Evolutionary conservation across 64 coral and sea anemone genomes (phyloP).

Genomic region (Porites australiensis): DNA sequence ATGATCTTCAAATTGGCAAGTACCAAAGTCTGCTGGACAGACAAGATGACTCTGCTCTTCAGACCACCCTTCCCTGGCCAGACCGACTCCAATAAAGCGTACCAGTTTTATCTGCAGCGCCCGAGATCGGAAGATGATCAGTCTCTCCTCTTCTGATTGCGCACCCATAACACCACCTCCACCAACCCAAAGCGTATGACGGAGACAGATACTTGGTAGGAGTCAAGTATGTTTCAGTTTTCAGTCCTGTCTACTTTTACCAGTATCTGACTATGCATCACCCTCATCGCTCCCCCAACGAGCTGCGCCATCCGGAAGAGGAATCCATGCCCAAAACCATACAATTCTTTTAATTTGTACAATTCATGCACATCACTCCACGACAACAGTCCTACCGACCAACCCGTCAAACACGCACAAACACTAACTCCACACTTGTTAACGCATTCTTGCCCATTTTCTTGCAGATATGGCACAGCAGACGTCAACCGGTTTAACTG

Average conservation of each 20-base stretch:
- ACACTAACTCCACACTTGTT: too few species aligned
- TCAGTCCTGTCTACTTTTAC: constrained; percentile 49
- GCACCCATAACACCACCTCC: neutral
- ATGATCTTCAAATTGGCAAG: constrained; percentile 29
- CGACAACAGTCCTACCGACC: too few species aligned
- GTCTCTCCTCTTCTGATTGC: constrained; percentile 33
- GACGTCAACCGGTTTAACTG: too few species aligned
- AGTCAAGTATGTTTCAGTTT: constrained; percentile 18
- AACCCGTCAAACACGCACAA: too few species aligned
- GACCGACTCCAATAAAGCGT: neutral
- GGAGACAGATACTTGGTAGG: neutral
- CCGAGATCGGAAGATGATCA: neutral
- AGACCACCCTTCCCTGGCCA: neutral
- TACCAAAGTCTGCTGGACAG: constrained; percentile 2
- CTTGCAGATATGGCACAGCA: neutral
- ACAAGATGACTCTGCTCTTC: neutral
- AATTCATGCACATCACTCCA: too few species aligned
- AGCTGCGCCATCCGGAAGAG: neutral
- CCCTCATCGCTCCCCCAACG: neutral
- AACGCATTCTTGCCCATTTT: neutral
- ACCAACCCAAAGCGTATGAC: neutral
- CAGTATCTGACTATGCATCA: neutral
- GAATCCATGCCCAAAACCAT: neutral
- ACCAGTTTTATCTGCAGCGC: constrained; percentile 2
- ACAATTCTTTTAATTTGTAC: constrained; percentile 21